phyloP scores from a whole-genome alignment of 2,797 vertebrate species.

The Gymnoscopelus braueri region DNA sequence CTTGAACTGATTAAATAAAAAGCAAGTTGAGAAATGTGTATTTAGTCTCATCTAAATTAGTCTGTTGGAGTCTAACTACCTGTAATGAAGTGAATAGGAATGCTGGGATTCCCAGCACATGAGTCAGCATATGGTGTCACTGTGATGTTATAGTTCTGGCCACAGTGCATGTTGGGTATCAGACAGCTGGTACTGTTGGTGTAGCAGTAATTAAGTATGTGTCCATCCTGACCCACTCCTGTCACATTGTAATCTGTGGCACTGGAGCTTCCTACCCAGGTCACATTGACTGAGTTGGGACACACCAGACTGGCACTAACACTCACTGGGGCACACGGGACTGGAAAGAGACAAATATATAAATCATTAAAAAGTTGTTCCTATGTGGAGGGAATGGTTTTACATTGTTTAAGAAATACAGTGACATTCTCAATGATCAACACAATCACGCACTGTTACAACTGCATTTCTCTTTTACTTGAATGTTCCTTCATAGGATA shows the following conservation, averaged over 20 bases:
- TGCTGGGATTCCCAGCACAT: slow-evolving; percentile 65
- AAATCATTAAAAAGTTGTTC: not conserved
- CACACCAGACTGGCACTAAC: slow-evolving; percentile 68
- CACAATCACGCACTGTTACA: no score
- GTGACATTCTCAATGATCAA: not conserved
- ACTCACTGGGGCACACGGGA: slow-evolving; percentile 74
- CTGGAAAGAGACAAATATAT: slow-evolving; percentile 43
- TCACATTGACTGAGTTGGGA: slow-evolving; percentile 67
- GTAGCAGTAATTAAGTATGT: slow-evolving; percentile 53
- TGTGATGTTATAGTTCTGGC: slow-evolving; percentile 68
- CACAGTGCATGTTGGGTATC: slow-evolving; percentile 73
- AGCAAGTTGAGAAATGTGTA: no score
- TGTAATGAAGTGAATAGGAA: slow-evolving; percentile 61
- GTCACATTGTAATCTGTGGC: slow-evolving; percentile 71
- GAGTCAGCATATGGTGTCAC: slow-evolving; percentile 68
- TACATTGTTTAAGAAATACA: not conserved
- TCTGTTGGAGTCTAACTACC: slow-evolving; percentile 49
- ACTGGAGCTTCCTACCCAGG: slow-evolving; percentile 67
- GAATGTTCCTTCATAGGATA: no score
- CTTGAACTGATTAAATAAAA: no score
- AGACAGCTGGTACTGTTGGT: slow-evolving; percentile 64
- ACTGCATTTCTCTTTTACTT: no score
- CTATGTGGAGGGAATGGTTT: not conserved
- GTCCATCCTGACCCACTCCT: slow-evolving; percentile 41
- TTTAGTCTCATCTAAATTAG: no score